phyloP scores from a whole-genome alignment of 2,797 vertebrate genomes.

The Falco cherrug region DNA sequence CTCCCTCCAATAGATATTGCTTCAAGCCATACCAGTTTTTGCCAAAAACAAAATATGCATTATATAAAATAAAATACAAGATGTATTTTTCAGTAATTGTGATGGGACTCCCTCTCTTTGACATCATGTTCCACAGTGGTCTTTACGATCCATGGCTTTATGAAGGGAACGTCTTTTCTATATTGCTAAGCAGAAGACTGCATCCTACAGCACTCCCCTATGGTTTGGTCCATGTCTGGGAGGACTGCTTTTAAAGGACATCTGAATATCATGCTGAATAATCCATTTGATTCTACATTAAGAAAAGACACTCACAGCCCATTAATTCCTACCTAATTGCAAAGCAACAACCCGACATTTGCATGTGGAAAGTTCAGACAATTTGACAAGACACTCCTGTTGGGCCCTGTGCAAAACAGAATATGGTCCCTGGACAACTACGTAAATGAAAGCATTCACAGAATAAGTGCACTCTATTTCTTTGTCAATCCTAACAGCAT shows the following conservation, averaged over 20 bases:
- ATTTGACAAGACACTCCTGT: neutral
- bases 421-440: neutral
- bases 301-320: neutral
- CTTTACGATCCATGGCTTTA: neutral
- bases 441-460: neutral
- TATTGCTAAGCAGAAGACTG: neutral
- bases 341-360: neutral
- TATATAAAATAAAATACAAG: neutral
- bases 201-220: neutral
- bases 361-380: neutral
- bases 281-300: neutral
- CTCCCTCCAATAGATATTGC: neutral
- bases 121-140: neutral
- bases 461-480: neutral
- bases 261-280: neutral
- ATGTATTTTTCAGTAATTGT: neutral
- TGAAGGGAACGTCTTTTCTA: neutral
- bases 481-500: neutral
- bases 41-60: neutral
- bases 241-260: neutral
- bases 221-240: neutral
- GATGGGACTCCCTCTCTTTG: neutral
- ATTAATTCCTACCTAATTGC: neutral
- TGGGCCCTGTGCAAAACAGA: neutral
- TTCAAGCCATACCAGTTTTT: neutral